Percentiles rank a stretch among this genome's conserved stretches.
These are phyloP conservation scores for Eulemur rufifrons DNA, from an alignment of 2,113 vertebrate species.

Conservation along the genomic window DNA sequence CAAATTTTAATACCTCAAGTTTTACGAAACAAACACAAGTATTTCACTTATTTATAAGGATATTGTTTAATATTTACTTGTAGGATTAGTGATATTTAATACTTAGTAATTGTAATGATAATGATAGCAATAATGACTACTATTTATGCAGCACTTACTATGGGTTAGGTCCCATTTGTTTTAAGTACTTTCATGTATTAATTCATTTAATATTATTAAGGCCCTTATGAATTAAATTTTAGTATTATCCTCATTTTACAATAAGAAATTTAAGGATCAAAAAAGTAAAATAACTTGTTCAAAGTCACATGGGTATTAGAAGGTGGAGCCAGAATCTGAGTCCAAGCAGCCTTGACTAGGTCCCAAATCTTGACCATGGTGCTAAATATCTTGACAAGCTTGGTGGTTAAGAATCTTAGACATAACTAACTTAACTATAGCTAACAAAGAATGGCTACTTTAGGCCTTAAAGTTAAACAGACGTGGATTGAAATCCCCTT, in stretches of 20 bases:
- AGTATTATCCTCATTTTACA: background rate
- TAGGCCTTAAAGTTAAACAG: background rate
- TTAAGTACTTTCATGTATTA: background rate
- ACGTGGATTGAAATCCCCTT: background rate
- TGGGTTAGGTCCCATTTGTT: background rate
- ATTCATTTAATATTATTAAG: background rate
- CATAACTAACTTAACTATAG: background rate
- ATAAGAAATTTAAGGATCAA: background rate
- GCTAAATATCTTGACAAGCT: background rate
- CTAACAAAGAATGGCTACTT: background rate
- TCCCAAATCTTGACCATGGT: background rate
- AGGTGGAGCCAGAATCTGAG: background rate
- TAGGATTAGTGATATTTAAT: background rate
- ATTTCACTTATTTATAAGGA: background rate
- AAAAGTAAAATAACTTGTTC: background rate
- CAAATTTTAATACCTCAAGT: background rate
- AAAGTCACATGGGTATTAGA: background rate
- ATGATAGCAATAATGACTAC: background rate
- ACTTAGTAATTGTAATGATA: background rate
- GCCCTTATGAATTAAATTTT: background rate
- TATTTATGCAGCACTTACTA: background rate
- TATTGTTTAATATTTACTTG: background rate
- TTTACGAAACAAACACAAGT: background rate
- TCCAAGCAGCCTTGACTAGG: background rate
- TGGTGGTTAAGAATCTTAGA: background rate